Evolutionary conservation across 2,888 invertebrate species (phyloP).

Genomic region (Dolichomitus sp.): DNA sequence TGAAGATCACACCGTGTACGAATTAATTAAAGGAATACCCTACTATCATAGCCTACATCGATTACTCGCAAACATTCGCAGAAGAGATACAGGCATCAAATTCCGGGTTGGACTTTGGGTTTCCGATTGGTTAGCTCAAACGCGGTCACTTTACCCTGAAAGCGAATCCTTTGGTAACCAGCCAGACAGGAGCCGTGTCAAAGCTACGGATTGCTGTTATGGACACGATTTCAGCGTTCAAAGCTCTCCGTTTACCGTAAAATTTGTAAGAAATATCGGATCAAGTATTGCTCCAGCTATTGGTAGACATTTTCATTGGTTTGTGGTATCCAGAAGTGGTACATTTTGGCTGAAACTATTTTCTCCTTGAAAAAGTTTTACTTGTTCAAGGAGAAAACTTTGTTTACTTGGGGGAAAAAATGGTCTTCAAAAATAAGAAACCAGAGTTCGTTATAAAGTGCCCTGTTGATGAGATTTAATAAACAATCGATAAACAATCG

Average conservation of each 20-base stretch:
- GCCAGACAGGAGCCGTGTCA: slow-evolving; percentile 24
- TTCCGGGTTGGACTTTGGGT: slow-evolving; percentile 50
- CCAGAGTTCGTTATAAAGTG: not conserved
- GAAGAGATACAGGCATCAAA: slow-evolving; percentile 52
- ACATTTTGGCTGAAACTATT: not conserved
- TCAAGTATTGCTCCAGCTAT: not conserved
- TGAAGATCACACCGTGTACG: not conserved
- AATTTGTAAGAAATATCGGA: not conserved
- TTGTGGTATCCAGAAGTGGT: not conserved
- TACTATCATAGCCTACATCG: slow-evolving; percentile 22
- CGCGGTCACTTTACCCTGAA: slow-evolving; percentile 12
- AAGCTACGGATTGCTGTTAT: slow-evolving; percentile 17
- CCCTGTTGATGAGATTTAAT: not conserved
- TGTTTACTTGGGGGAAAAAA: not conserved
- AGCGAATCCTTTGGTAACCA: slow-evolving; percentile 43
- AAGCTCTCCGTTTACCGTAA: slow-evolving; percentile 6
- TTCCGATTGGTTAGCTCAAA: slow-evolving; percentile 22
- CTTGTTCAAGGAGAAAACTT: no score
- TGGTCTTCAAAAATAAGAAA: no score
- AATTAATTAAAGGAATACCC: slow-evolving; percentile 15
- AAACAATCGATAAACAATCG: not conserved
- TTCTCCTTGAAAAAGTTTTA: no score
- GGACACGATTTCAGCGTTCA: not conserved
- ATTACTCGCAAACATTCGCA: slow-evolving; percentile 54
- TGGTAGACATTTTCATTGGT: not conserved